A percentile compares a stretch with the other conserved stretches of the same genome.
phyloP scores from a whole-genome alignment of 1,140 invertebrate species.

The Andricus grossulariae region DNA sequence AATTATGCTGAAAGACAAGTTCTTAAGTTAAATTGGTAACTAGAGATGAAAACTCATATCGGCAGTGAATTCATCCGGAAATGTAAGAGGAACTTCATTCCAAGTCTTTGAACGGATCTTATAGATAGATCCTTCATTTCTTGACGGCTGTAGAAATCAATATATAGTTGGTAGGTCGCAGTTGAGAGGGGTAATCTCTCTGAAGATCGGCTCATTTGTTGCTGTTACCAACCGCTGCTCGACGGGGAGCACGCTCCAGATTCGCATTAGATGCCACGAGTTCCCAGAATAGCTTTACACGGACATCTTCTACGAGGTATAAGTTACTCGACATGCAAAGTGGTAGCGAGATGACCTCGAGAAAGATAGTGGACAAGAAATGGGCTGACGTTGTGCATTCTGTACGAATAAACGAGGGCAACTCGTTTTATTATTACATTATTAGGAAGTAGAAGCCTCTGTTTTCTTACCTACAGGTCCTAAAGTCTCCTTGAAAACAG shows the following conservation, averaged over 20 bases:
- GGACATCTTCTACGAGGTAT: constrained; percentile 41
- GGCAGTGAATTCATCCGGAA: no score
- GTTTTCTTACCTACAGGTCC: neutral
- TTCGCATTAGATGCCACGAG: constrained; percentile 63
- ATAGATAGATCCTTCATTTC: constrained; percentile 36
- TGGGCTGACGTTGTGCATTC: constrained; percentile 38
- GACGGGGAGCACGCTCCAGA: constrained; percentile 55
- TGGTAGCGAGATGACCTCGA: constrained; percentile 57
- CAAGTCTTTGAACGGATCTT: constrained; percentile 16
- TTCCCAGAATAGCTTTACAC: constrained; percentile 55
- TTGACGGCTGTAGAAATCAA: constrained; percentile 39
- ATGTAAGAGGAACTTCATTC: no score
- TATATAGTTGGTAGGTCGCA: constrained; percentile 37
- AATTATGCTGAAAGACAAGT: no score
- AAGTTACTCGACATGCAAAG: constrained; percentile 54
- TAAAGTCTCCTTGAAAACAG: neutral
- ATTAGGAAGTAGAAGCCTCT: neutral
- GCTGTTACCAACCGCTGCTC: constrained; percentile 45
- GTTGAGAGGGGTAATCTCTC: constrained; percentile 44
- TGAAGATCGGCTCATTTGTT: constrained; percentile 51
- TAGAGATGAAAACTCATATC: neutral
- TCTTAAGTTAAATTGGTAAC: no score
- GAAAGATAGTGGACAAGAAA: constrained; percentile 49
- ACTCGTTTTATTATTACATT: constrained; percentile 43
- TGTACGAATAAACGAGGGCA: constrained; percentile 44